These are phyloP conservation scores for Orthosia cruda DNA, from an alignment of 2,888 invertebrate genomes.

Conservation along the genomic window DNA sequence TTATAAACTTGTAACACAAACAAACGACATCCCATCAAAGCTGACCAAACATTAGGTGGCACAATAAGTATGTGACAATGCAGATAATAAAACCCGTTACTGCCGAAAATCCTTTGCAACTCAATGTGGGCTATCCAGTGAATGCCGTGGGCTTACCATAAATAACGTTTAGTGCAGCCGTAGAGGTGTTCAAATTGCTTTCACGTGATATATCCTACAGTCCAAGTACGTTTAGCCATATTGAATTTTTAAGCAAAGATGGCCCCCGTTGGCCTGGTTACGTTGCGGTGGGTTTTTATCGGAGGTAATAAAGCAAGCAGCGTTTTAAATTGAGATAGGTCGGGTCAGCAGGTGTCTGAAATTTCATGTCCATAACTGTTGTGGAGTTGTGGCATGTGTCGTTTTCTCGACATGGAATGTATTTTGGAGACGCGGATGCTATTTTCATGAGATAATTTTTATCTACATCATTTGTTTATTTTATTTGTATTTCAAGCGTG, in stretches of 20 bases:
- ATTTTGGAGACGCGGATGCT: not conserved
- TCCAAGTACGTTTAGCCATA: slow-evolving; percentile 87
- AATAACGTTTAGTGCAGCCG: slow-evolving; percentile 89
- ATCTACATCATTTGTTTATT: too few relatives aligned
- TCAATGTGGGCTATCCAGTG: slow-evolving; percentile 87
- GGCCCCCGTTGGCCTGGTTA: slow-evolving; percentile 66
- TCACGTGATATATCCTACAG: slow-evolving; percentile 88
- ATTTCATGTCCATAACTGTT: slow-evolving; percentile 74
- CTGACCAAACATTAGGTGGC: slow-evolving; percentile 53
- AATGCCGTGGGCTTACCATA: slow-evolving; percentile 89
- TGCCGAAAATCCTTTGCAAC: slow-evolving; percentile 85
- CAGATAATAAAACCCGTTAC: slow-evolving; percentile 75
- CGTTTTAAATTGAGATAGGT: slow-evolving; percentile 80
- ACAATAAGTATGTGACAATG: slow-evolving; percentile 70
- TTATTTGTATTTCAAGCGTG: too few relatives aligned
- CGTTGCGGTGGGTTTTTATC: slow-evolving; percentile 67
- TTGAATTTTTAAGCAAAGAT: slow-evolving; percentile 89
- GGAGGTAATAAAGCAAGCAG: slow-evolving; percentile 74
- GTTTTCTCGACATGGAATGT: too few relatives aligned
- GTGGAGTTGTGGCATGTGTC: slow-evolving; percentile 46
- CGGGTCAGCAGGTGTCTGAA: slow-evolving; percentile 75
- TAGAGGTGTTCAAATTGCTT: slow-evolving; percentile 91
- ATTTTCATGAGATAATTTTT: not conserved
- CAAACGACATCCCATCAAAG: slow-evolving; percentile 38
- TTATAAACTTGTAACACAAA: slow-evolving; percentile 25